Percentiles rank a stretch among this genome's conserved stretches.
phyloP scores from a whole-genome alignment of 2,888 invertebrate species.

The Metallyticus violacea region DNA sequence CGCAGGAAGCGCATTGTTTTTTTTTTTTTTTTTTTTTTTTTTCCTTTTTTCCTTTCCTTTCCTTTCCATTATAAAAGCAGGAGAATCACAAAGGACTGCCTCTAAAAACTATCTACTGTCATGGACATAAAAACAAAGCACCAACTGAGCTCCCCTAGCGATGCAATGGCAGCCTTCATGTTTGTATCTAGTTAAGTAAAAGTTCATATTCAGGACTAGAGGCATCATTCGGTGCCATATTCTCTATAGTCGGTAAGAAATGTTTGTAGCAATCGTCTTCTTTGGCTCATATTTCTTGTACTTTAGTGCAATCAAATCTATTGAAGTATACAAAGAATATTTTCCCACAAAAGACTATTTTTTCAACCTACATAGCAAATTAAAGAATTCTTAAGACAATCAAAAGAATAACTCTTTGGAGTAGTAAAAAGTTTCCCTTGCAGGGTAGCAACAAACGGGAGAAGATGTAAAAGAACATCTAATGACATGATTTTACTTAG shows the following conservation, averaged over 20 bases:
- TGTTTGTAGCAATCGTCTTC: too few species aligned
- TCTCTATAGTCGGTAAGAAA: background rate
- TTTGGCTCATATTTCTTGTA: too few species aligned
- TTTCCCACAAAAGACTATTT: too few species aligned
- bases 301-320: too few species aligned
- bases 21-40: background rate
- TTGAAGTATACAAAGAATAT: too few species aligned
- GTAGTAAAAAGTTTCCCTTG: too few species aligned
- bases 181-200: background rate
- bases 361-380: too few species aligned
- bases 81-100: background rate
- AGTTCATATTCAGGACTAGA: background rate
- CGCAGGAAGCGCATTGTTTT: background rate
- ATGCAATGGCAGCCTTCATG: background rate
- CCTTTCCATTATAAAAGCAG: background rate
- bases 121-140: background rate
- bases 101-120: background rate
- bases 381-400: too few species aligned
- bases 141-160: background rate
- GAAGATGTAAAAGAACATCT: too few species aligned
- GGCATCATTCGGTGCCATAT: background rate
- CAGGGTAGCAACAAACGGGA: too few species aligned
- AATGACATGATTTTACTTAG: too few species aligned
- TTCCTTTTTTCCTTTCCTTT: background rate
- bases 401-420: too few species aligned